phyloP scores from a whole-genome alignment of 1,140 invertebrate species.

The Ganaspis sp. region DNA sequence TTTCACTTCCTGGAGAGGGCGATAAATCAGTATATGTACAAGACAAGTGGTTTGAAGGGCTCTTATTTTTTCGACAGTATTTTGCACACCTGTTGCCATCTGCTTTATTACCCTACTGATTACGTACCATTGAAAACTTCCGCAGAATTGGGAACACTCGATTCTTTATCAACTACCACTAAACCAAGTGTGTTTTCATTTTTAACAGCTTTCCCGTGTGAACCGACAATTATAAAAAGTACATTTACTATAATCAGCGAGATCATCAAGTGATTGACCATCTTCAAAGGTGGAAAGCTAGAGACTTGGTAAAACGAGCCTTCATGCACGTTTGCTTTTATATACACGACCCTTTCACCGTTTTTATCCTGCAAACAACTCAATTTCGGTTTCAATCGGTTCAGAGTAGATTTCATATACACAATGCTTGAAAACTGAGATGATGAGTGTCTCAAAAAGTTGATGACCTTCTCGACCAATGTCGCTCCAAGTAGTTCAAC shows the following conservation, averaged over 20 bases:
- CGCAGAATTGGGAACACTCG: not conserved
- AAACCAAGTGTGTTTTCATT: not conserved
- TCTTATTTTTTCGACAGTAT: not conserved
- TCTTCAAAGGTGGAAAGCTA: not conserved
- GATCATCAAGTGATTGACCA: not conserved
- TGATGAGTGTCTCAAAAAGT: conserved; percentile 40
- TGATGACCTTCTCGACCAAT: conserved; percentile 59
- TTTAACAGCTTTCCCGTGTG: not conserved
- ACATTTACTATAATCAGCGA: not conserved
- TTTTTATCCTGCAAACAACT: conserved; percentile 40
- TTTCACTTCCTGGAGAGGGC: conserved; percentile 18
- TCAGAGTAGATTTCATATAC: not conserved
- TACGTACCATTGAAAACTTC: conserved; percentile 11
- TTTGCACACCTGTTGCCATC: conserved; percentile 11
- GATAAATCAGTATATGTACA: conserved; percentile 9
- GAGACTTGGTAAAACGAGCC: conserved; percentile 4
- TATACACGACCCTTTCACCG: conserved; percentile 54
- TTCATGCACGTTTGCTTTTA: conserved; percentile 45
- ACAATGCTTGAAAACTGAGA: not conserved
- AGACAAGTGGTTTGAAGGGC: not conserved
- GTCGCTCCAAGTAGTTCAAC: conserved; percentile 50
- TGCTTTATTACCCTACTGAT: conserved; percentile 8
- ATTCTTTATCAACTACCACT: not conserved
- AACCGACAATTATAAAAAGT: not conserved
- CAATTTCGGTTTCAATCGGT: conserved; percentile 26